Percentiles rank a stretch among this genome's conserved stretches.
Conservation (phyloP, 2,113 vertebrate genomes). For the Carassius auratus region DNA sequence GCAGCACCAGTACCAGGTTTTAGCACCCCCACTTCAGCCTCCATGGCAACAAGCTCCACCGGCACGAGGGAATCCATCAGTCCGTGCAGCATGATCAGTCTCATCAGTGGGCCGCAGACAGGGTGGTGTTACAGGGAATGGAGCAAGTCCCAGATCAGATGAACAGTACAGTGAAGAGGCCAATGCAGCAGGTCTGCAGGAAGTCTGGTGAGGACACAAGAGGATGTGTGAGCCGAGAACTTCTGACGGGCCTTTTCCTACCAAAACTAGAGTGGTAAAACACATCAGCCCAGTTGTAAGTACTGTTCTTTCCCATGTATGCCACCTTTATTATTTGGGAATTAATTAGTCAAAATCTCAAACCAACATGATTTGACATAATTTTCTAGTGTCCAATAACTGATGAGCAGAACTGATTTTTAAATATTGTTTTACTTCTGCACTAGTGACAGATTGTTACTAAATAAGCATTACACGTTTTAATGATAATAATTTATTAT, state of each 20-base stretch:
- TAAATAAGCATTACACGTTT: neutral
- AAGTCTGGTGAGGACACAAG: neutral
- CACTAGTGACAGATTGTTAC: neutral
- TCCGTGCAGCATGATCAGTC: neutral
- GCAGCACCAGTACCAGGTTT: neutral
- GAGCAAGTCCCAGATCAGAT: conserved; percentile 47
- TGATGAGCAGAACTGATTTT: neutral
- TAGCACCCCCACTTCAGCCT: neutral
- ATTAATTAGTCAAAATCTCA: neutral
- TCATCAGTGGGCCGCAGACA: neutral
- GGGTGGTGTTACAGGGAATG: neutral
- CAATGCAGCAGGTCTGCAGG: conserved; percentile 57
- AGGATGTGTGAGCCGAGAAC: neutral
- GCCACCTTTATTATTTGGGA: neutral
- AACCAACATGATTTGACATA: neutral
- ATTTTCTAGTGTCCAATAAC: neutral
- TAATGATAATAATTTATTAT: neutral
- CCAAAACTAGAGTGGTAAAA: conserved; percentile 83
- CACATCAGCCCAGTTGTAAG: conserved; percentile 79
- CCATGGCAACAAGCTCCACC: neutral
- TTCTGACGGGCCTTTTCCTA: conserved; percentile 63
- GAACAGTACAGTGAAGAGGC: conserved; percentile 45
- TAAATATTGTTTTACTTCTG: neutral
- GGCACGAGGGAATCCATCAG: neutral
- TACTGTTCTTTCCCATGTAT: conserved; percentile 47